Base-by-base conservation (phyloP, 2,888 invertebrate species). In the Xylocampa areola region DNA sequence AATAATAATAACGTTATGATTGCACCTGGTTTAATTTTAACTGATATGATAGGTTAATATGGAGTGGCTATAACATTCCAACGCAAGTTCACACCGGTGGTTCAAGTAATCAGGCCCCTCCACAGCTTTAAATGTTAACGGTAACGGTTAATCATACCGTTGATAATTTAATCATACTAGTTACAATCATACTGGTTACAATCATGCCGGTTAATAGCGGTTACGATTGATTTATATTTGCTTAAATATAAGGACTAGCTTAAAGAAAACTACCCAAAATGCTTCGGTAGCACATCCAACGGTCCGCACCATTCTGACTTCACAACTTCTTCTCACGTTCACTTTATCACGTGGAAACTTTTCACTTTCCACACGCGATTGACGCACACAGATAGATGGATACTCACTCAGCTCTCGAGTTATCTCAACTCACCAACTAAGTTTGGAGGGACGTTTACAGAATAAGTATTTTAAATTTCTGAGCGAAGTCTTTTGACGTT, bases 291-390 rank as follows among this genome's bases (percentile, higher is more conserved):
- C 58, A 70, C 27, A 70, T 66, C 65, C 71, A 50, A 45, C 5
- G 5, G 4, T 5, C n/a, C 25, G 25, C 13, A 37, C 30, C 25
- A 49, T 39, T 45, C 49, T 39, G 51, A 57, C 67, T 48, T 64
- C 68, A 27, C 41, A 52, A 23, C 68, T 41, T 61, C 76, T 70
- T 73, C 75, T 79, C 79, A 79, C 79, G 77, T 80, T 84, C 79
- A 81, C 80, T 84, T 78, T 64, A 75, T 75, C 72, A 58, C 64
- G 73, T 72, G 73, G 73, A 82, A 87, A 87, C 87, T 87, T 87
- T 86, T 83, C 81, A 86, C 87, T 87, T 84, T 82, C 84, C 77
- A 78, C 84, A 76, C 82, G 73, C 84, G 84, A 86, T 85, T 86
- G 86, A 85, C 79, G 81, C 75, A 72, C 73, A 57, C 72, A 72